Conservation (phyloP, 1,140 invertebrate genomes). For the Gryon sp. region DNA sequence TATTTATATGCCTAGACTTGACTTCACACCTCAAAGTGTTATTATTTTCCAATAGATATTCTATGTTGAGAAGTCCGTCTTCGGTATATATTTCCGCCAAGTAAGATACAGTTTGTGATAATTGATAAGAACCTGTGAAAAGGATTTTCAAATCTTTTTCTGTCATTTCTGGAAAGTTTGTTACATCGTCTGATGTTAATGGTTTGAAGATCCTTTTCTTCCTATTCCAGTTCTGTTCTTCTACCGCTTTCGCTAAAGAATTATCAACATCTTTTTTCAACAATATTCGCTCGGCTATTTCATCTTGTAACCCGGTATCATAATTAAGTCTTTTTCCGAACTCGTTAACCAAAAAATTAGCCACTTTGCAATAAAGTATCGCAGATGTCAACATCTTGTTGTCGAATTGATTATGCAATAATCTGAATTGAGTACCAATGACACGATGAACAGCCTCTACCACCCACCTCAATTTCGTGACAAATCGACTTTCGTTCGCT, state of each 20-base stretch:
- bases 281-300: constrained; percentile 15
- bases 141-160: constrained; percentile 13
- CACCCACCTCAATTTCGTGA: constrained; percentile 13
- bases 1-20: constrained; percentile 49
- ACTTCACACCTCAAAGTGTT: constrained; percentile 51
- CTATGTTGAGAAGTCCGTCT: constrained; percentile 19
- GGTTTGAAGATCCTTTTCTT: constrained; percentile 9
- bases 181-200: not conserved
- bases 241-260: constrained; percentile 15
- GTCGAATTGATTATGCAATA: constrained; percentile 13
- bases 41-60: constrained; percentile 34
- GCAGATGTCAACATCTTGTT: constrained; percentile 15
- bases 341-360: constrained; percentile 8
- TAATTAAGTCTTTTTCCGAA: constrained; percentile 6
- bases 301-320: constrained; percentile 4
- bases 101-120: constrained; percentile 47
- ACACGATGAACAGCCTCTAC: constrained; percentile 13
- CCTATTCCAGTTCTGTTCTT: constrained; percentile 21
- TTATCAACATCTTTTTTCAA: constrained; percentile 4
- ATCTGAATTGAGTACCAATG: constrained; percentile 17
- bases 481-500: not conserved
- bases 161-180: constrained; percentile 8
- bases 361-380: constrained; percentile 1
- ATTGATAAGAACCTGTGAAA: constrained; percentile 46
- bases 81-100: constrained; percentile 47